Percentiles rank a stretch among this genome's conserved stretches.
These are phyloP conservation scores for Lophochroa leadbeateri DNA, from an alignment of 2,113 vertebrate genomes.

Conservation along the genomic window DNA sequence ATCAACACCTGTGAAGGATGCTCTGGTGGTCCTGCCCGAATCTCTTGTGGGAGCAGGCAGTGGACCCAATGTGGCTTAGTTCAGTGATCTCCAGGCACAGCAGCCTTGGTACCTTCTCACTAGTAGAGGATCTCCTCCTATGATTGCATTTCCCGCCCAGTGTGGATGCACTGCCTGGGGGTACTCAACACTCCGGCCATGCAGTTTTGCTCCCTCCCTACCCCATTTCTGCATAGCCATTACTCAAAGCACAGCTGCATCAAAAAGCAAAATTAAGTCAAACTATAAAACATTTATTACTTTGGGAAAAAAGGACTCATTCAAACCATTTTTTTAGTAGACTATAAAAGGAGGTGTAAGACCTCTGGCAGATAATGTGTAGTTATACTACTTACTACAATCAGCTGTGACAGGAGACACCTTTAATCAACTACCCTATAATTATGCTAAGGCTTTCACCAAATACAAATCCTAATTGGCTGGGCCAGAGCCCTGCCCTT, in stretches of 20 bases:
- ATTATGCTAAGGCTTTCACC: conserved; percentile 48
- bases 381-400: background rate
- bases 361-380: background rate
- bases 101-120: background rate
- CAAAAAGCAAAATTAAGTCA: background rate
- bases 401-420: conserved; percentile 10
- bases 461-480: conserved; percentile 39
- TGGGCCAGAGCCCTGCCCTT: conserved; percentile 40
- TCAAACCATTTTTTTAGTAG: background rate
- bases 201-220: background rate
- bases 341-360: background rate
- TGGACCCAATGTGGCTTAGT: accelerated
- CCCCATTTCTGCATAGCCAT: background rate
- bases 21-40: background rate
- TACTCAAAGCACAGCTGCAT: background rate
- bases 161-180: background rate
- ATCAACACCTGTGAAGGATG: background rate
- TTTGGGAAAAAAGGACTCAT: background rate
- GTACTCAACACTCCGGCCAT: background rate
- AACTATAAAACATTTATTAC: background rate
- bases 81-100: background rate
- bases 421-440: conserved; percentile 10
- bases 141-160: accelerated
- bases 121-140: background rate
- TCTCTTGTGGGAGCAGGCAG: background rate